Percentiles rank a stretch among this genome's conserved stretches.
phyloP scores from a whole-genome alignment of 2,113 vertebrate genomes.

The Galeopterus variegatus region DNA sequence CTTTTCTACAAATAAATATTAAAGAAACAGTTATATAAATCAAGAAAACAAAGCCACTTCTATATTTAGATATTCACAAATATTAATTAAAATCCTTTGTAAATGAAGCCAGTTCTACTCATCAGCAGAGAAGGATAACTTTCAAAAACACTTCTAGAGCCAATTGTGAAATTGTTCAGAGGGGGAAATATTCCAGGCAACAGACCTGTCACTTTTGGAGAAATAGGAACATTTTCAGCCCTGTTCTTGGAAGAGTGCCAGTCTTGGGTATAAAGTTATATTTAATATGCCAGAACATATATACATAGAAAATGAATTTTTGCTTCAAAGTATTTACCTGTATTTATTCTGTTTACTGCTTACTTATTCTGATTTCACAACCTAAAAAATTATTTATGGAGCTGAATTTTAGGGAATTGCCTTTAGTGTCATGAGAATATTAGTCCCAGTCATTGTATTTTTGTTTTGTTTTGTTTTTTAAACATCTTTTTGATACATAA shows the following conservation, averaged over 20 bases:
- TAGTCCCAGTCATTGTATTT: neutral
- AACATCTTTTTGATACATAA: neutral
- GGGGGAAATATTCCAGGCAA: neutral
- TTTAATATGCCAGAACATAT: neutral
- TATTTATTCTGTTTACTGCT: neutral
- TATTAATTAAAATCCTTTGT: conserved; percentile 41
- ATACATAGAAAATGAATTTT: neutral
- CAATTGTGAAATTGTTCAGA: neutral
- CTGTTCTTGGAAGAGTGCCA: neutral
- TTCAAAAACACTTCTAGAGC: conserved; percentile 48
- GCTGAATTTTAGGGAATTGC: neutral
- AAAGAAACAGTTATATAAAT: neutral
- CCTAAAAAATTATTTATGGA: conserved; percentile 27
- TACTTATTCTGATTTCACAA: conserved; percentile 22
- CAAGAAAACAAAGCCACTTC: conserved; percentile 59
- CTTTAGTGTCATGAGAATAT: neutral
- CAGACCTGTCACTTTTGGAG: conserved; percentile 38
- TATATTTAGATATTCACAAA: conserved; percentile 55
- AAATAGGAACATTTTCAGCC: neutral
- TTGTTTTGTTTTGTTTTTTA: neutral
- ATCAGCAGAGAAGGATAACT: neutral
- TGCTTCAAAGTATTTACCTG: neutral
- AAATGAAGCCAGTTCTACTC: neutral
- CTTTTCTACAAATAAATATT: neutral
- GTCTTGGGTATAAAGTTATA: neutral